Percentiles rank a stretch among this genome's conserved stretches.
Conservation (phyloP, 2,797 vertebrate genomes). For the Rhincodon typus region DNA sequence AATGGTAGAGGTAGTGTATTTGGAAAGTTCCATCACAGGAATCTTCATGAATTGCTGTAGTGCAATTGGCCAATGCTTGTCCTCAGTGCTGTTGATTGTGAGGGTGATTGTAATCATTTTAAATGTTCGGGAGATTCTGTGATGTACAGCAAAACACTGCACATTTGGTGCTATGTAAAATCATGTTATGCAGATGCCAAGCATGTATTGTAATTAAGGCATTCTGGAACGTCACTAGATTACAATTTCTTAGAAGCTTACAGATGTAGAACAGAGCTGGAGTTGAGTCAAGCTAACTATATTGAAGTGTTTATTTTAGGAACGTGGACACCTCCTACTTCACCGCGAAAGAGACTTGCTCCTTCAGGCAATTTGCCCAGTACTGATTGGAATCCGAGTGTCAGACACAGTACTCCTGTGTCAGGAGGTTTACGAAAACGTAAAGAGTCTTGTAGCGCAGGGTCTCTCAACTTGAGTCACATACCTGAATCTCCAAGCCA, state of each 20-base stretch:
- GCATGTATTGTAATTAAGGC: background rate
- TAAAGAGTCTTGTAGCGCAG: conserved; percentile 3
- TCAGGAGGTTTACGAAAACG: conserved; percentile 51
- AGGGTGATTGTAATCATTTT: too few relatives aligned
- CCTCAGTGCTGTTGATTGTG: too few relatives aligned
- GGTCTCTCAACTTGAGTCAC: conserved; percentile 54
- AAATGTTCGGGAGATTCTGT: too few relatives aligned
- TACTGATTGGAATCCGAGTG: conserved; percentile 20
- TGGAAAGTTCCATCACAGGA: too few relatives aligned
- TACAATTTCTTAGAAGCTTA: background rate
- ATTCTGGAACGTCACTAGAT: background rate
- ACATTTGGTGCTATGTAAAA: background rate
- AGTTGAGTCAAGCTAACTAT: conserved; percentile 12
- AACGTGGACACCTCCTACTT: conserved; percentile 11
- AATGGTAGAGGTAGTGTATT: too few relatives aligned
- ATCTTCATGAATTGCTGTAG: too few relatives aligned
- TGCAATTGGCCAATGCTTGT: too few relatives aligned
- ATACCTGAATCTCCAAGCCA: conserved; percentile 55
- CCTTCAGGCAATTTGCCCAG: conserved; percentile 24
- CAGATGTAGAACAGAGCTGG: background rate
- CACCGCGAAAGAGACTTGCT: conserved; percentile 13
- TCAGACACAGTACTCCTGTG: conserved; percentile 22
- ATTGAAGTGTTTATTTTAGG: conserved; percentile 14
- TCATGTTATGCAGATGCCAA: background rate
- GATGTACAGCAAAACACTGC: background rate